Conservation (phyloP, 2,113 vertebrate genomes). For the Coptodon rendalli region DNA sequence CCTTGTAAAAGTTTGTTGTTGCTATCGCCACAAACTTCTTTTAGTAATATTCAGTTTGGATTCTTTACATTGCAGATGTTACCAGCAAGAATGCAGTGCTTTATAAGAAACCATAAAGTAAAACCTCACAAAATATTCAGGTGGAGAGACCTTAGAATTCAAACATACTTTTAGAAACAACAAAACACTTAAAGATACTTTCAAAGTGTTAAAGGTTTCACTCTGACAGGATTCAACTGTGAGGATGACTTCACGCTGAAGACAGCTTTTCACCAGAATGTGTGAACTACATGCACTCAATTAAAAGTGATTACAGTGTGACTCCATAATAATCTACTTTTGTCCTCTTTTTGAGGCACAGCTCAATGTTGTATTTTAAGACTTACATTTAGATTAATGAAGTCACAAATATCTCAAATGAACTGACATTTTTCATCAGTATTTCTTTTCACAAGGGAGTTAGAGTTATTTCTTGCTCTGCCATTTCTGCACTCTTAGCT, state of each 20-base stretch:
- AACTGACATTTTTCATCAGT: not conserved
- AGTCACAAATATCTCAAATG: not conserved
- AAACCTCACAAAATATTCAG: not conserved
- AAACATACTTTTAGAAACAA: not conserved
- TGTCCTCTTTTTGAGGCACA: constrained; percentile 28
- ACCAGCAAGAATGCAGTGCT: not conserved
- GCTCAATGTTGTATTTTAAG: not conserved
- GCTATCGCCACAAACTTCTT: not conserved
- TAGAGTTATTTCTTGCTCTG: not conserved
- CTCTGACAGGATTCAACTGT: not conserved
- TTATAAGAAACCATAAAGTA: not conserved
- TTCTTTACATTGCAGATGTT: not conserved
- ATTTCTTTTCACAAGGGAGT: not conserved
- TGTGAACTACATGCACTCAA: not conserved
- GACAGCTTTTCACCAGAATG: not conserved
- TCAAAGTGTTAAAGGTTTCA: not conserved
- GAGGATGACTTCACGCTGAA: not conserved
- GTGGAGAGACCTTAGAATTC: not conserved
- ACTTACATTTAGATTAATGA: not conserved
- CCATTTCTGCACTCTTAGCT: not conserved
- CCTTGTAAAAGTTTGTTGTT: not conserved
- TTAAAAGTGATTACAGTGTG: not conserved
- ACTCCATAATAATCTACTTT: not conserved
- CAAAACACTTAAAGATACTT: not conserved
- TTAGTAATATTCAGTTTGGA: not conserved